Percentiles rank a stretch among this genome's conserved stretches.
These are phyloP conservation scores for Stigmatopora nigra DNA, from an alignment of 2,113 vertebrate species.

Conservation along the genomic window DNA sequence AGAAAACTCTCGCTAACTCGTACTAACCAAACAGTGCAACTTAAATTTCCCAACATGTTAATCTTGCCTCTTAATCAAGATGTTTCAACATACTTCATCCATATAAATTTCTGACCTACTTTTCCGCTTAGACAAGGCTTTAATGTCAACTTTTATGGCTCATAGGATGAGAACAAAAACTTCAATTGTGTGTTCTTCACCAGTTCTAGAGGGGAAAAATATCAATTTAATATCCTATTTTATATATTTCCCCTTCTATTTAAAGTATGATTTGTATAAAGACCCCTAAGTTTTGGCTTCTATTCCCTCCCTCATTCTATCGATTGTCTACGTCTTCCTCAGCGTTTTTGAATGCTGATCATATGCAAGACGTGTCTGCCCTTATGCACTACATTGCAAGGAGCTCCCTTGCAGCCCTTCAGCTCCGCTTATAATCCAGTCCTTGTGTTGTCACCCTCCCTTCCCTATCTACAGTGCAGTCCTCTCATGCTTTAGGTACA, in stretches of 20 bases:
- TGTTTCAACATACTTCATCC: not conserved
- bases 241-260: not conserved
- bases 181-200: not conserved
- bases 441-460: slow-evolving; percentile 57
- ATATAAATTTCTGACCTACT: not conserved
- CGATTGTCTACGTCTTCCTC: slow-evolving; percentile 35
- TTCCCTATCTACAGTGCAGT: slow-evolving; percentile 64
- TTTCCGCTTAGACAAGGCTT: not conserved
- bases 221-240: not conserved
- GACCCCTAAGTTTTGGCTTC: slow-evolving; percentile 9
- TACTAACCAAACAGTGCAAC: not conserved
- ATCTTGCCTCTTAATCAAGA: not conserved
- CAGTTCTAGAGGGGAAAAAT: not conserved
- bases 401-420: slow-evolving; percentile 35
- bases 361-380: slow-evolving; percentile 22
- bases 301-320: not conserved
- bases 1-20: not conserved
- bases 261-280: slow-evolving; percentile 30
- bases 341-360: slow-evolving; percentile 38
- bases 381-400: slow-evolving; percentile 16
- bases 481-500: slow-evolving; percentile 75
- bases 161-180: not conserved
- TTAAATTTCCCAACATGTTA: too few relatives aligned
- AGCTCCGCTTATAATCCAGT: slow-evolving; percentile 37
- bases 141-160: not conserved